A percentile compares a stretch with the other conserved stretches of the same genome.
Conservation (phyloP, 1,140 invertebrate species). For the Ceratina australensis region DNA sequence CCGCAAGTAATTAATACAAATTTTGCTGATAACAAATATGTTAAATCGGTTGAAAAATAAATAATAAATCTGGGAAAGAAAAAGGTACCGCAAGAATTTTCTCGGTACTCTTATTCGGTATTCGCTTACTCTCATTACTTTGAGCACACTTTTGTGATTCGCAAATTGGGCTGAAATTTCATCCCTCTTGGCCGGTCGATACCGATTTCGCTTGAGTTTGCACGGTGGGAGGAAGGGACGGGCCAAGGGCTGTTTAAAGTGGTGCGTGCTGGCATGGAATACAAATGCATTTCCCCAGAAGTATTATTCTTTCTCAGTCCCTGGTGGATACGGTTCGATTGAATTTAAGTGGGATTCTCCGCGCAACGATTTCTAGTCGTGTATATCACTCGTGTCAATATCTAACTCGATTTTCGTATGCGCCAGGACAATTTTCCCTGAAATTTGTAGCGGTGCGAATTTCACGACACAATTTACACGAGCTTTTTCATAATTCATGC, state of each 20-base stretch:
- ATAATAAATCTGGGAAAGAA: not conserved
- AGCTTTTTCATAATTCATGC: too few relatives aligned
- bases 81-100: too few relatives aligned
- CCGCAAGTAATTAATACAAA: too few relatives aligned
- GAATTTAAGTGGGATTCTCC: constrained; percentile 37
- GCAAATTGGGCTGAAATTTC: not conserved
- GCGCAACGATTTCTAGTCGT: constrained; percentile 13
- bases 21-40: too few relatives aligned
- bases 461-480: too few relatives aligned
- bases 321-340: constrained; percentile 21
- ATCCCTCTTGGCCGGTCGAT: not conserved
- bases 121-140: not conserved
- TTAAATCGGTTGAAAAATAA: too few relatives aligned
- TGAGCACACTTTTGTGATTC: not conserved
- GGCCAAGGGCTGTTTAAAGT: not conserved
- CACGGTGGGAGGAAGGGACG: too few relatives aligned
- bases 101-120: not conserved
- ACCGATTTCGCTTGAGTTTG: not conserved
- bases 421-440: not conserved
- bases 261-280: not conserved
- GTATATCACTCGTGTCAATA: constrained; percentile 20
- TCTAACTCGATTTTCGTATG: constrained; percentile 5
- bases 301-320: constrained; percentile 21
- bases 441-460: too few relatives aligned
- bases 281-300: constrained; percentile 22